Base-by-base conservation (phyloP, 2,113 vertebrate species). In the Scortum barcoo region DNA sequence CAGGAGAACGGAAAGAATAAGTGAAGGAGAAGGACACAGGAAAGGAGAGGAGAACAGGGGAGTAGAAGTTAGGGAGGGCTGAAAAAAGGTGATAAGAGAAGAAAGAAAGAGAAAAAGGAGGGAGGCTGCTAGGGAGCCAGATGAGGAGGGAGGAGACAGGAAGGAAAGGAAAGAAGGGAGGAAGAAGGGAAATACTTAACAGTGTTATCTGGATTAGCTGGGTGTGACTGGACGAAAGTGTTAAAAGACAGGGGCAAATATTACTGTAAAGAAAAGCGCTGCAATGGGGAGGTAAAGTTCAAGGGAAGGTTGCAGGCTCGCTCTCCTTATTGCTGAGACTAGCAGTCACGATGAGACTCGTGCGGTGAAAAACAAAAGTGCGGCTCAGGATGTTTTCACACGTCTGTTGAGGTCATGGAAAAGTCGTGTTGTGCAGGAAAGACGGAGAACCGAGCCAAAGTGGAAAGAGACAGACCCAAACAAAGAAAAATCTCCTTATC, bases 191-290 rank as follows among this genome's bases (percentile, higher is more conserved):
- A 80, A 71, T 24, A 48, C 26, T 51, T 10, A 19, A 24, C 12
- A 13, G 4, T 33, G 20, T 69, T 78, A 51, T 73, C 68, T 58
- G 2, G 5, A 44, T 82, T 12, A 53, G 12, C 24, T 0, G 66
- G 76, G 54, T 19, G 71, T 19, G 84, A 44, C 10, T 40, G 10
- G 38, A n/a, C 19, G 1, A 13, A 36, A 22, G 56, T 73, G 81
- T 33, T 87, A 81, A 83, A 57, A 84, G 54, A 56, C 19, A 8
- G 50, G 42, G 57, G 17, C 14, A 61, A 48, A 54, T 61, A 30
- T 72, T 24, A 56, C 24, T 12, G 53, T 5, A 63, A n/a, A n/a
- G 53, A n/a, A 66, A 68, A 60, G 19, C 33, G n/a, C 26, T 16
- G 7, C 4, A 5, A 50, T 28, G 2, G n/a, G 56, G 38, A 48